Base-by-base conservation (phyloP, 2,113 vertebrate species). In the Halcyon senegalensis region DNA sequence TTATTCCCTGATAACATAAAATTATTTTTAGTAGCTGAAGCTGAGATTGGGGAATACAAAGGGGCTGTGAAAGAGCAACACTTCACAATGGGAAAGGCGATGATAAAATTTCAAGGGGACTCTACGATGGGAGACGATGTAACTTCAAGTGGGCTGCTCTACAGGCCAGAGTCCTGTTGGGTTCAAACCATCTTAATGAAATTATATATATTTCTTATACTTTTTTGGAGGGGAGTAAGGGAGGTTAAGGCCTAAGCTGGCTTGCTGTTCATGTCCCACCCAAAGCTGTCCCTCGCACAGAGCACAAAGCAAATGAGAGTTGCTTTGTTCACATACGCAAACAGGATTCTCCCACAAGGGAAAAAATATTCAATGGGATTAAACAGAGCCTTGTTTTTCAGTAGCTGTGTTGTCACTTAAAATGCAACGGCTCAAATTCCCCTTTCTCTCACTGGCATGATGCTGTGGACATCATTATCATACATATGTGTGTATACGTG, bases 401-500 rank as follows among this genome's bases (percentile, higher is more conserved):
- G 58, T 31, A 90, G 27, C 48, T 3, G 0, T 10, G 24, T 28
- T 84, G 43, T 43, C n/a, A 25, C 59, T 78, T 64, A 24, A 59
- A 78, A 33, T 6, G 37, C 18, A 43, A 19, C 18, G 24, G 11
- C 17, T 27, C 46, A 23, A 15, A 68, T 37, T 63, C 35, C 13
- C n/a, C 35, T 35, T 59, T 51, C 25, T 28, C 30, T 55, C 48
- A 37, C 1, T 1, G 75, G 13, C 35, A 9, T 1, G 12, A 35
- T 33, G 39, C 13, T 16, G 4, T 7, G 25, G 69, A 43, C 41
- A 39, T 43, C 11, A 2, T 33, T 66, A 53, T 7, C 33, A 16
- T 31, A 39, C 9, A 7, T 3, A 20, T 0, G 0, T 4, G 39
- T 19, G 21, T 10, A 10, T 6, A 11, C 3, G 30, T 46, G 37